phyloP scores from a whole-genome alignment of 2,797 vertebrate genomes.

The Hylomyscus alleni region DNA sequence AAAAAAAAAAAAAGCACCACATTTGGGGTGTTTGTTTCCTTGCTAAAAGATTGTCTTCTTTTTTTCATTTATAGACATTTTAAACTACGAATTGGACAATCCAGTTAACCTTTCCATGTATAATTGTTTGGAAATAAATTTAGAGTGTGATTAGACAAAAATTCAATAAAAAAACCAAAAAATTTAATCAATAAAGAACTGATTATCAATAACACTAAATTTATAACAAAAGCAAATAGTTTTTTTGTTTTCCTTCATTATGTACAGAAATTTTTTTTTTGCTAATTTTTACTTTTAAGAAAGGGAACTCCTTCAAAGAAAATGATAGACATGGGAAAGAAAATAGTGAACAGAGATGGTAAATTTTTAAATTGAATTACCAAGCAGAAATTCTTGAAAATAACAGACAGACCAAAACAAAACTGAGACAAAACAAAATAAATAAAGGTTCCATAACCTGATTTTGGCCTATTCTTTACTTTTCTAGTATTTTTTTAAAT shows the following conservation, averaged over 20 bases:
- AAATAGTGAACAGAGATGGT: background rate
- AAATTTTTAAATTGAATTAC: background rate
- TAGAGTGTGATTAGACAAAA: background rate
- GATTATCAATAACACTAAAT: slow-evolving; percentile 1
- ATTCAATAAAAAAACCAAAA: background rate
- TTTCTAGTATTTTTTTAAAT: background rate
- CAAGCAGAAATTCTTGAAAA: background rate
- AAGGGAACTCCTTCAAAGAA: background rate
- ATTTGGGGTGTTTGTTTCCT: slow-evolving; percentile 38
- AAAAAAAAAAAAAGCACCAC: background rate
- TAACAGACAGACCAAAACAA: background rate
- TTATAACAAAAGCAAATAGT: background rate
- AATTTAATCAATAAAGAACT: background rate
- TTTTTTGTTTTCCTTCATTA: slow-evolving; percentile 34
- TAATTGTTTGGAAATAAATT: background rate
- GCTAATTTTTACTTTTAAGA: slow-evolving; percentile 32
- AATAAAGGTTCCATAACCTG: background rate
- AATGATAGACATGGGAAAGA: background rate
- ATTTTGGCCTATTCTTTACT: background rate
- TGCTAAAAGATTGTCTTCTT: slow-evolving; percentile 35
- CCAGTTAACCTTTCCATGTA: background rate
- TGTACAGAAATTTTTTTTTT: background rate
- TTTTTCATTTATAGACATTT: slow-evolving; percentile 43
- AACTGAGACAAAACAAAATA: background rate
- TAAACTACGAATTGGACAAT: background rate